Percentiles rank a stretch among this genome's conserved stretches.
Conservation (phyloP, 37 sponge, comb jelly and placozoan genomes). For the Sycon ciliatum region DNA sequence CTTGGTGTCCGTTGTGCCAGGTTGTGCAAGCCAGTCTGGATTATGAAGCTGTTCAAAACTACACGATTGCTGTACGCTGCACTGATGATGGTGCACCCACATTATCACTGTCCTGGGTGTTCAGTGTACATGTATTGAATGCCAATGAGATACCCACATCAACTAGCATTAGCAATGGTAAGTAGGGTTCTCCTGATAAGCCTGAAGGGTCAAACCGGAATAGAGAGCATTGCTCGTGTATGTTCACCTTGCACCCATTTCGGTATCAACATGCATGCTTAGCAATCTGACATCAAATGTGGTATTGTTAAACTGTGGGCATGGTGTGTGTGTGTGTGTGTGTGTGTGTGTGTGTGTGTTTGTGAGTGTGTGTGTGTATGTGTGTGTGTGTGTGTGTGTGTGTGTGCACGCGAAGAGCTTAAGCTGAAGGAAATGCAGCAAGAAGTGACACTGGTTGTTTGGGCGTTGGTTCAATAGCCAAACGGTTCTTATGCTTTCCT, state of each 20-base stretch:
- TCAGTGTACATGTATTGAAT: background rate
- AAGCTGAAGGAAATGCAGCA: no score
- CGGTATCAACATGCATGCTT: no score
- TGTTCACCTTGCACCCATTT: no score
- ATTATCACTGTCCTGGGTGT: background rate
- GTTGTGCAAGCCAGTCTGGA: background rate
- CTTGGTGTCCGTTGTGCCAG: background rate
- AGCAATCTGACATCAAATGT: no score
- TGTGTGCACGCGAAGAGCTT: background rate
- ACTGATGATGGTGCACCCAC: background rate
- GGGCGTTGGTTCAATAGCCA: no score
- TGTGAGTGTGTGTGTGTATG: background rate
- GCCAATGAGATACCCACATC: background rate
- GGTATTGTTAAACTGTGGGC: no score
- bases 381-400: slow-evolving; percentile 5
- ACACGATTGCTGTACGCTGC: background rate
- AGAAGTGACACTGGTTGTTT: no score
- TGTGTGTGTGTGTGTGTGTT: slow-evolving; percentile 1
- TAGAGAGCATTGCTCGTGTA: no score
- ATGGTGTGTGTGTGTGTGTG: slow-evolving; percentile 1
- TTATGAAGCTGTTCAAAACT: background rate
- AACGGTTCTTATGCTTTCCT: no score
- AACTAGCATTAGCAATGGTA: background rate
- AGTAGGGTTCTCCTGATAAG: no score
- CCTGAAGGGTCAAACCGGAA: no score